Base-by-base conservation (phyloP, 2,113 vertebrate species). In the Phyllostomus discolor region DNA sequence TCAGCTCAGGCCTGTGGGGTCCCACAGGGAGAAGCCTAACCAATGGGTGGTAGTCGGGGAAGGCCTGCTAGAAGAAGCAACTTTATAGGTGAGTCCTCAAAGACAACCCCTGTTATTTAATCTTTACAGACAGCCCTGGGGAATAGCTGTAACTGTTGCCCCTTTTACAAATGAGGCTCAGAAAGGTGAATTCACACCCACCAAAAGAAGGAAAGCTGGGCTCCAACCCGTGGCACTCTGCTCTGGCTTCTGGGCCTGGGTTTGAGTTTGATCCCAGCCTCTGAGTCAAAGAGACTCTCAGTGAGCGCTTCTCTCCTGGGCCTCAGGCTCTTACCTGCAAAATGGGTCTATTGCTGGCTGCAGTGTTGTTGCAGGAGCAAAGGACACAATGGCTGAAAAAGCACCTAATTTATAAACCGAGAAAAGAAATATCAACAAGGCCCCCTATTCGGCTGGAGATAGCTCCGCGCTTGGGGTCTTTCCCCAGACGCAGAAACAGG, bases 51-150 rank as follows among this genome's bases (percentile, higher is more conserved):
- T 43, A 69, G n/a, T 66, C n/a, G 17, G 33, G 46, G 95, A 87
- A 90, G 78, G 26, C 88, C 79, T 97, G 89, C 82, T 52, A 89
- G 43, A 90, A 48, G 94, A 86, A 52, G 76, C 62, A 46, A 52
- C 41, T 81, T 86, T 57, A 69, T 46, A 70, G 72, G 38, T 59
- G 4, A 46, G 12, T 48, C 91, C 20, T 88, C 59, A 64, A 81
- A 43, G 28, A 17, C 48, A 80, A 46, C 43, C 59, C 54, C 31
- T 7, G 35, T 57, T 67, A 78, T 57, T 87, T 57, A 64, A 66
- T 62, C 50, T 66, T 94, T 66, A 43, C 1, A 59, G 66, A 76
- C 17, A 85, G 57, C 33, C 5, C 78, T 35, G 28, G 81, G 78
- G 72, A 43, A 62, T 20, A 90, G 57, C 9, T 67, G 35, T 26